Evolutionary conservation across 2,113 vertebrate species (phyloP), one percentile per base, ranked within the genome.

Genomic region (Corynorhinus townsendii): DNA sequence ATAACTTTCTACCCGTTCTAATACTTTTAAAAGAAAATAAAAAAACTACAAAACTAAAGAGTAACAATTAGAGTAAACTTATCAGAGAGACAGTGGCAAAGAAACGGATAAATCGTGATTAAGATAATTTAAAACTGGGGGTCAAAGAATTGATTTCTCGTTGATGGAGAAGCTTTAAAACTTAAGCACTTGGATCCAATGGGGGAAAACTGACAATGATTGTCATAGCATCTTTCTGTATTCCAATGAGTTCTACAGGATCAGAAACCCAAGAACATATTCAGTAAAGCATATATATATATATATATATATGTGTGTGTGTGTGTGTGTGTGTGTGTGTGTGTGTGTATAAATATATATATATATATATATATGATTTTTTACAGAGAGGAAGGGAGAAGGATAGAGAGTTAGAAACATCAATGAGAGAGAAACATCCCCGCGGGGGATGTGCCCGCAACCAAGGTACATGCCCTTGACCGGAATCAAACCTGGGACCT

Each of bases 201-300:
- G n/a, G 33, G 30, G 35, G 79, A 49, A 81, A 82, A 28, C 62
- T 38, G 8, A 47, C 75, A 80, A 40, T 81, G 56, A 90, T 40
- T 79, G 17, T 40, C 71, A 56, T 28, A 62, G 28, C 30, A 81
- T 6, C 2, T 64, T 92, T 77, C 52, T 47, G 35, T 52, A 80
- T 72, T 86, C 19, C 43, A 85, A 3, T 87, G 84, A 96, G 86
- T 95, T 82, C n/a, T 81, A 20, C 1, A 82, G 68, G 30, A 95
- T 90, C 77, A 88, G 80, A 83, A 96, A 92, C 9, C 49, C 22
- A 54, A 85, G 20, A 73, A 52, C 16, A 92, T 77, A 81, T 62
- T 89, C 43, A 62, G 45, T 73, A 81, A 93, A 95, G 30, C 15
- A n/a, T n/a, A n/a, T n/a, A n/a, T n/a, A n/a, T n/a, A n/a, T n/a